Base-by-base conservation (phyloP, 2,797 vertebrate genomes). In the Scolopax bukidnonensis region DNA sequence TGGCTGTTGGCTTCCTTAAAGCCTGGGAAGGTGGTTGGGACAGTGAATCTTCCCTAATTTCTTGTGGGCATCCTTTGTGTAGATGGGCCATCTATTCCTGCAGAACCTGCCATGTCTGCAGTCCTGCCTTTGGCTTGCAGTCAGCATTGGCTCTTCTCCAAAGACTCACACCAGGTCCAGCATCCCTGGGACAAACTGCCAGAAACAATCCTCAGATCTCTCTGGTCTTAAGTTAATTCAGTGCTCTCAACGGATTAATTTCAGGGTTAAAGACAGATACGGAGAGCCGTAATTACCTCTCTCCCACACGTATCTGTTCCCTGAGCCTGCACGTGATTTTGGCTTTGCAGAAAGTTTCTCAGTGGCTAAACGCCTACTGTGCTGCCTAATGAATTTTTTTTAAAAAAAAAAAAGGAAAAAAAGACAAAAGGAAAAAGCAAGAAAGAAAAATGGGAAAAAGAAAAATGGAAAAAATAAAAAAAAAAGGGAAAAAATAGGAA, bases 161-260 rank as follows among this genome's bases (percentile, higher is more conserved):
- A 30, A 78, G 57, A 11, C 80, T 91, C 15, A 0, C 87, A 84
- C 85, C 65, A 48, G 64, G 94, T 94, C 94, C 51, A 1, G 85
- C 82, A 32, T 56, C 17, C 5, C 61, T 78, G 76, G 79, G 85
- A 88, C 15, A 41, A 80, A 33, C 33, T 84, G 85, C 93, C 96
- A 96, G 95, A 7, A 91, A 82, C 33, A 89, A 77, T 86, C 85
- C 91, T 96, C 87, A 84, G 83, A 95, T 95, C 91, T 94, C 73
- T n/a, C 51, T 33, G 61, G 32, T 65, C 70, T 81, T 65, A 74
- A 93, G 89, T 86, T 91, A 96, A 94, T 93, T 94, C 95, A 94
- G 69, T 16, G 84, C 51, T 93, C 90, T 94, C 87, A 2, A 0
- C 61, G 84, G 96, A 95, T 96, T 95, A 89, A 90, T 94, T 95